Percentiles rank a stretch among this genome's conserved stretches.
Evolutionary conservation across 2,113 vertebrate genomes (phyloP).

Genomic region (Rhizomys pruinosus): DNA sequence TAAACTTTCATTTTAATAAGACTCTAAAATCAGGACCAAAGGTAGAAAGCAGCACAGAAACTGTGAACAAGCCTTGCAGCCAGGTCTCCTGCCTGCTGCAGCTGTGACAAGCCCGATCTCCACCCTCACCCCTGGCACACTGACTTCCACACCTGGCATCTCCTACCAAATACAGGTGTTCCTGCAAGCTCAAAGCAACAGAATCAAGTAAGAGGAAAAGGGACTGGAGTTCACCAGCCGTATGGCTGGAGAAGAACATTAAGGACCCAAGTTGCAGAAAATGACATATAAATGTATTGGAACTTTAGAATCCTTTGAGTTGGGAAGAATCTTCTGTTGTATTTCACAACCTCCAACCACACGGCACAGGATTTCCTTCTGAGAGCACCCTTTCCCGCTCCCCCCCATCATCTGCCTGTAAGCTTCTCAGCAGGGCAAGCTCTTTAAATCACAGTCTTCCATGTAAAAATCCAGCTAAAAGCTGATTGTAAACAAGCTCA

Average conservation of each 20-base stretch:
- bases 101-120: not conserved
- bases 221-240: not conserved
- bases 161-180: not conserved
- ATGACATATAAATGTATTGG: not conserved
- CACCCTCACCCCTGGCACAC: not conserved
- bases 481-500: not conserved
- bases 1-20: conserved; percentile 19
- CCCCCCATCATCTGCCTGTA: too few species aligned
- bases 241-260: not conserved
- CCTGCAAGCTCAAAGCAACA: not conserved
- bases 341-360: not conserved
- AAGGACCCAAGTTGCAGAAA: not conserved
- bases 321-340: not conserved
- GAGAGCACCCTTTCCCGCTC: not conserved
- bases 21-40: conserved; percentile 2
- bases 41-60: not conserved
- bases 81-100: not conserved
- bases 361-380: not conserved
- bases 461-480: not conserved
- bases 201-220: not conserved
- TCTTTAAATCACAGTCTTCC: not conserved
- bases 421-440: not conserved
- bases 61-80: not conserved
- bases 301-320: not conserved
- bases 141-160: not conserved